Conservation (phyloP, 1,140 invertebrate species). For the Scaptomyza graminum region DNA sequence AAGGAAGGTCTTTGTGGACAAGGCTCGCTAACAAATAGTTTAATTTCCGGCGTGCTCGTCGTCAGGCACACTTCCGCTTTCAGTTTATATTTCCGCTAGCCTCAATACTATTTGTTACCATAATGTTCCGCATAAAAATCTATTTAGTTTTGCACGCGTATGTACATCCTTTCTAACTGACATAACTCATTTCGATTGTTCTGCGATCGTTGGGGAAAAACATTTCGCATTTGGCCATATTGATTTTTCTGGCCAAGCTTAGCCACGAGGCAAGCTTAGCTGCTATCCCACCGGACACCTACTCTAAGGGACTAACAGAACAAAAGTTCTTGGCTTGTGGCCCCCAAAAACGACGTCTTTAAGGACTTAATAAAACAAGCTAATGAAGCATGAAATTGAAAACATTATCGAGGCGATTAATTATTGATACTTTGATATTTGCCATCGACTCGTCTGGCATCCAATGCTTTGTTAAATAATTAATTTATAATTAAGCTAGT, state of each 20-base stretch:
- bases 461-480: conserved; percentile 58
- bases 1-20: conserved; percentile 13
- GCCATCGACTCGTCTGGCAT: conserved; percentile 10
- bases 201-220: conserved; percentile 8
- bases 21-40: conserved; percentile 73
- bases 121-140: conserved; percentile 55
- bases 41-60: conserved; percentile 73
- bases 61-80: conserved; percentile 73
- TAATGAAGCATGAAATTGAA: conserved; percentile 82
- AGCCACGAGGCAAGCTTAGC: conserved; percentile 68
- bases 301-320: conserved; percentile 45
- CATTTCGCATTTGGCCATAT: conserved; percentile 12
- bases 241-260: conserved; percentile 35
- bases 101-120: conserved; percentile 23
- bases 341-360: conserved; percentile 32
- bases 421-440: conserved; percentile 80
- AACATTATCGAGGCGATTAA: conserved; percentile 81
- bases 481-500: conserved; percentile 82
- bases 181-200: conserved; percentile 47
- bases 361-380: conserved; percentile 59
- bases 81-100: conserved; percentile 72
- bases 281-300: conserved; percentile 14
- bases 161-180: conserved; percentile 11
- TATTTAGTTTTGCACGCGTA: conserved; percentile 47
- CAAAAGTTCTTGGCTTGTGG: conserved; percentile 38